A percentile compares a stretch with the other conserved stretches of the same genome.
phyloP scores from a whole-genome alignment of 2,888 invertebrate species.

The Drosophila anceps region DNA sequence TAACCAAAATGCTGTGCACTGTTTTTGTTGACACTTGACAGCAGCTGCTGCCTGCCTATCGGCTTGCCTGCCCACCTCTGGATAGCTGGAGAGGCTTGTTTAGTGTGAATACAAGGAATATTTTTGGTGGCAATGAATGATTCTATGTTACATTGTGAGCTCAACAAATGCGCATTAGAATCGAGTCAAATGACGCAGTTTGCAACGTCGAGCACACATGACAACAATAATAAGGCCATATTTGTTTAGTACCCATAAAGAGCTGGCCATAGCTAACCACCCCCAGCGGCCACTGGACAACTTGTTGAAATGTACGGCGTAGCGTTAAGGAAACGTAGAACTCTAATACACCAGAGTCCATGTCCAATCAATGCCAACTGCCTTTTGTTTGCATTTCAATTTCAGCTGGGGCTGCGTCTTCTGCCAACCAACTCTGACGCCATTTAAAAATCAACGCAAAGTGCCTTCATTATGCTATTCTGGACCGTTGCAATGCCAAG shows the following conservation, averaged over 20 bases:
- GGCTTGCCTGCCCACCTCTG: constrained; percentile 36
- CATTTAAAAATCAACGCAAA: constrained; percentile 80
- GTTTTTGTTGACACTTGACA: constrained; percentile 71
- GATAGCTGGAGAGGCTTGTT: constrained; percentile 3
- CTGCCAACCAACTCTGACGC: constrained; percentile 39
- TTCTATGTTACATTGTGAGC: constrained; percentile 22
- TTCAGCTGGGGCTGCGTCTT: constrained; percentile 26
- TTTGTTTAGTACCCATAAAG: constrained; percentile 58
- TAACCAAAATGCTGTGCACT: constrained; percentile 31
- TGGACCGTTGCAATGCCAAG: constrained; percentile 52
- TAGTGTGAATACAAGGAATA: constrained; percentile 12
- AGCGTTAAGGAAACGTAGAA: background rate
- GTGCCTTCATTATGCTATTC: constrained; percentile 74
- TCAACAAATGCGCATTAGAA: constrained; percentile 40
- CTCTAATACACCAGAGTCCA: constrained; percentile 26
- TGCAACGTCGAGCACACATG: constrained; percentile 39
- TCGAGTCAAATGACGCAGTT: constrained; percentile 49
- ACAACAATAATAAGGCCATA: constrained; percentile 59
- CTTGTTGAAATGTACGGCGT: constrained; percentile 66
- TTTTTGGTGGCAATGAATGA: constrained; percentile 27
- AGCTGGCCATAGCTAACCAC: constrained; percentile 35
- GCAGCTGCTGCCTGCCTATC: constrained; percentile 66
- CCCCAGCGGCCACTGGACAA: constrained; percentile 30
- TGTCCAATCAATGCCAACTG: constrained; percentile 69
- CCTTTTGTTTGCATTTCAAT: constrained; percentile 69